Conservation (phyloP, 2,888 invertebrate species). For the Lypha dubia region DNA sequence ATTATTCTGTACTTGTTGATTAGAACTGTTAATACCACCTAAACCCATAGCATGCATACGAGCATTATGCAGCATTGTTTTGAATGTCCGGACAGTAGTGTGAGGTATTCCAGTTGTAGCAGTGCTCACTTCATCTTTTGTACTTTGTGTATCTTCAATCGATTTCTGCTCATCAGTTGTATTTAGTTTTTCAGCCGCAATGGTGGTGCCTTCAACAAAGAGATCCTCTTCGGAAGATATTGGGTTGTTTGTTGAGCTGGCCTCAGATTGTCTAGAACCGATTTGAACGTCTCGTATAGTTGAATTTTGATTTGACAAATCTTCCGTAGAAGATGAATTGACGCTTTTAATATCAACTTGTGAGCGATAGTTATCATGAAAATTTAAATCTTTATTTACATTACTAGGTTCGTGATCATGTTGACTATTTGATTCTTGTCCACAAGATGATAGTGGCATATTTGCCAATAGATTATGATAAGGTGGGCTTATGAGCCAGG, state of each 20-base stretch:
- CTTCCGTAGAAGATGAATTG: not conserved
- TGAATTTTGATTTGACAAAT: not conserved
- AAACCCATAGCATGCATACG: constrained; percentile 13
- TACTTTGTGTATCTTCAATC: not conserved
- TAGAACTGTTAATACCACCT: not conserved
- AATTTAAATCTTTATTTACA: not conserved
- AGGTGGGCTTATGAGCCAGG: not conserved
- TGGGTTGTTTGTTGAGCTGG: not conserved
- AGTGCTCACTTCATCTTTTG: not conserved
- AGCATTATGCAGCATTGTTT: constrained; percentile 52
- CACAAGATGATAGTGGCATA: not conserved
- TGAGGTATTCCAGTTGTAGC: not conserved
- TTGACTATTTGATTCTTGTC: not conserved
- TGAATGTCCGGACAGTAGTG: constrained; percentile 20
- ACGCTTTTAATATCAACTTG: not conserved
- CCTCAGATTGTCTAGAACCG: not conserved
- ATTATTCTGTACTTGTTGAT: constrained; percentile 2
- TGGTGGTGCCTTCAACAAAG: constrained; percentile 28
- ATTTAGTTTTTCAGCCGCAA: not conserved
- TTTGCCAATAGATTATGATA: not conserved
- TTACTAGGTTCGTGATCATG: not conserved
- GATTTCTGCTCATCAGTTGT: not conserved
- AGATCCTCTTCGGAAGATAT: constrained; percentile 29
- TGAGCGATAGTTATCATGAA: not conserved
- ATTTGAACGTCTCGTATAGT: not conserved